phyloP scores from a whole-genome alignment of 2,888 invertebrate species.

The Leptura quadrifasciata region DNA sequence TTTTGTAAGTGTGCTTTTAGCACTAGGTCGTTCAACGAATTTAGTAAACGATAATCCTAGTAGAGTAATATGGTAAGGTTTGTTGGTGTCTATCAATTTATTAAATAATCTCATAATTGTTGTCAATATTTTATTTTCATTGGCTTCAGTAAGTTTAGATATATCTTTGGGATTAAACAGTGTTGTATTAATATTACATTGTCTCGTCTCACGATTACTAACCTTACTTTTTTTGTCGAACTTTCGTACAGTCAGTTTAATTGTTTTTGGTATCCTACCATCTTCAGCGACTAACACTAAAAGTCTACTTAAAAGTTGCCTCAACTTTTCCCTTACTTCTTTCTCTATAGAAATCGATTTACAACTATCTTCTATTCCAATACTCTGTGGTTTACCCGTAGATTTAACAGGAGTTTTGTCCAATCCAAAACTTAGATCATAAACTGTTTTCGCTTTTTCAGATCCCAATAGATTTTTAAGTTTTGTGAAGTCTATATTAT shows the following conservation, averaged over 20 bases:
- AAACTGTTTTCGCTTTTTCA: slow-evolving; percentile 82
- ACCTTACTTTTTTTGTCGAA: slow-evolving; percentile 80
- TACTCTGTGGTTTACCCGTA: slow-evolving; percentile 86
- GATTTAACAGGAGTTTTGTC: slow-evolving; percentile 84
- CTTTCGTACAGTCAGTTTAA: slow-evolving; percentile 85
- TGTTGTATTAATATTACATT: slow-evolving; percentile 83
- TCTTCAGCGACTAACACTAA: slow-evolving; percentile 85
- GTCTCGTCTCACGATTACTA: slow-evolving; percentile 85
- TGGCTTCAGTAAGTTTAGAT: slow-evolving; percentile 73
- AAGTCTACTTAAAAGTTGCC: slow-evolving; percentile 81
- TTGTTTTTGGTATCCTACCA: slow-evolving; percentile 85
- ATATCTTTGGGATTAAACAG: slow-evolving; percentile 74
- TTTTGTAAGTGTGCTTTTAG: slow-evolving; percentile 80
- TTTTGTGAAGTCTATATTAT: slow-evolving; percentile 77
- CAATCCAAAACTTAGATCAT: slow-evolving; percentile 84
- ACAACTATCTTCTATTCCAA: slow-evolving; percentile 88
- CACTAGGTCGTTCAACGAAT: slow-evolving; percentile 83
- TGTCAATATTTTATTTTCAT: slow-evolving; percentile 80
- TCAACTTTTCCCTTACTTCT: slow-evolving; percentile 85
- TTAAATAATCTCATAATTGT: slow-evolving; percentile 86
- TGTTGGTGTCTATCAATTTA: slow-evolving; percentile 82
- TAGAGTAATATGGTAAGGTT: slow-evolving; percentile 87
- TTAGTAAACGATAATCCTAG: slow-evolving; percentile 89
- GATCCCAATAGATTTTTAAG: slow-evolving; percentile 77
- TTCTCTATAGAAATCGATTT: slow-evolving; percentile 82